A percentile compares a stretch with the other conserved stretches of the same genome.
Conservation (phyloP, 1,140 invertebrate genomes). For the Drosophila watanabei region DNA sequence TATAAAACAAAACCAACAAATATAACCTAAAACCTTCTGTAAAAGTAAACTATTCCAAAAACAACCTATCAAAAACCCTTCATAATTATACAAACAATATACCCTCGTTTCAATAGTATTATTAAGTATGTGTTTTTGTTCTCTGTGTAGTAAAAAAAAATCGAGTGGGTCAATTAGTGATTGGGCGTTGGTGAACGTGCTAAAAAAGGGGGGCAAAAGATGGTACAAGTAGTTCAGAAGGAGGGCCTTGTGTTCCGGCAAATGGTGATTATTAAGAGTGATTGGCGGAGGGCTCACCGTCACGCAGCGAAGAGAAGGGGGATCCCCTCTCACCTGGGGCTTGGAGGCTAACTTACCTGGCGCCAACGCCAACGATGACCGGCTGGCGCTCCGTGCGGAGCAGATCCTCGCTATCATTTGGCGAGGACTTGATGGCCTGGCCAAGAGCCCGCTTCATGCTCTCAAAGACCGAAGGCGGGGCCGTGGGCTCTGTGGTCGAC, state of each 20-base stretch:
- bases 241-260: conserved; percentile 3
- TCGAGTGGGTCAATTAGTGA: conserved; percentile 18
- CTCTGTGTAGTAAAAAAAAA: background rate
- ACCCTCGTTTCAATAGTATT: background rate
- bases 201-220: conserved; percentile 1
- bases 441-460: conserved; percentile 83
- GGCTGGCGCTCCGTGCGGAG: conserved; percentile 69
- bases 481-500: conserved; percentile 84
- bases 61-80: background rate
- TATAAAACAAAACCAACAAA: background rate
- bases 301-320: background rate
- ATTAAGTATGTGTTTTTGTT: background rate
- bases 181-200: conserved; percentile 15
- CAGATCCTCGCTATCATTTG: conserved; percentile 75
- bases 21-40: background rate
- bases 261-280: conserved; percentile 37
- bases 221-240: conserved; percentile 6
- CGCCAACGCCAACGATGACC: conserved; percentile 70
- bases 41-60: background rate
- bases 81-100: background rate
- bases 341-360: conserved; percentile 75
- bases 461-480: conserved; percentile 80
- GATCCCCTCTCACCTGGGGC: conserved; percentile 6
- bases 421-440: conserved; percentile 78
- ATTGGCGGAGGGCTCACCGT: conserved; percentile 41